Conservation (phyloP, 2,888 invertebrate genomes). For the Balanococcus diminutus region DNA sequence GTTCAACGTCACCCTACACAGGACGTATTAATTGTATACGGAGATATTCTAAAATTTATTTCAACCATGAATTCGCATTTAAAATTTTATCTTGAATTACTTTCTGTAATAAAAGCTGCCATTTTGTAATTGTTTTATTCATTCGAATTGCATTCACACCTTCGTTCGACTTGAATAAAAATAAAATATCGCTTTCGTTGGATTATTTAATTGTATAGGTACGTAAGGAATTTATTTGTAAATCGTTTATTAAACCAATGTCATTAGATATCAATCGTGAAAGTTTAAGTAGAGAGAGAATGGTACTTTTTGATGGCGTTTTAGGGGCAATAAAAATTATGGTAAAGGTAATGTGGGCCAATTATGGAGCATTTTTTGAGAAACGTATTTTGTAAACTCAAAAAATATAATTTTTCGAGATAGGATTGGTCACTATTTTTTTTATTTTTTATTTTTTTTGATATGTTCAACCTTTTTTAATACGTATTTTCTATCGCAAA, state of each 20-base stretch:
- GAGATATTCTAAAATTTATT: constrained; percentile 38
- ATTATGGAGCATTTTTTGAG: too few relatives aligned
- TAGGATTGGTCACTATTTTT: too few relatives aligned
- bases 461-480: too few relatives aligned
- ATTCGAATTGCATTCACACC: neutral
- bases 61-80: constrained; percentile 35
- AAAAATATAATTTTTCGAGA: too few relatives aligned
- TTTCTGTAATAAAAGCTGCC: constrained; percentile 21
- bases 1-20: constrained; percentile 35
- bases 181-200: neutral
- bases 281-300: neutral
- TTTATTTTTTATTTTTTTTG: too few relatives aligned
- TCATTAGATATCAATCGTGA: neutral
- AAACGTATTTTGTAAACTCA: too few relatives aligned
- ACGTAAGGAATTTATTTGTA: neutral
- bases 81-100: constrained; percentile 10
- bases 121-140: constrained; percentile 21
- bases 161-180: constrained; percentile 1
- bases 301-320: neutral
- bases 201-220: neutral
- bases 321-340: too few relatives aligned
- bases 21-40: constrained; percentile 46
- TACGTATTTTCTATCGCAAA: too few relatives aligned
- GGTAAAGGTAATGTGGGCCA: too few relatives aligned
- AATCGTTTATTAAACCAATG: neutral